Percentiles rank a stretch among this genome's conserved stretches.
Conservation (phyloP, 2,797 vertebrate species). For the Euthynnus affinis region DNA sequence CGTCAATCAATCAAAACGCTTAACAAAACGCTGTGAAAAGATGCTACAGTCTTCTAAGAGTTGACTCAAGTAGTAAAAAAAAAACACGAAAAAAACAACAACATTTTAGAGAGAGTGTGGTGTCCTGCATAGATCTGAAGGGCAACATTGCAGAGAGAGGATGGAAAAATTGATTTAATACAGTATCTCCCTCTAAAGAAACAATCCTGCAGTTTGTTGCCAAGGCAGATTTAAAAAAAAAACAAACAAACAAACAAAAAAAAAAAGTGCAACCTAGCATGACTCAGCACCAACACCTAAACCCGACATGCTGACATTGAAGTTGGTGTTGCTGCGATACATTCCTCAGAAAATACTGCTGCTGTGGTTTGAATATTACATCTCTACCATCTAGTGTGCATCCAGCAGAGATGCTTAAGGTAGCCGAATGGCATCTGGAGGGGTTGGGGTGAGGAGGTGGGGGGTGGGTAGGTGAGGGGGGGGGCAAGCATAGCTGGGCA, state of each 20-base stretch:
- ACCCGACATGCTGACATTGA: constrained; percentile 45
- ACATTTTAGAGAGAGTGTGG: neutral
- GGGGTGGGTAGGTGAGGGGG: neutral
- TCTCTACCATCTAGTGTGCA: neutral
- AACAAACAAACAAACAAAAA: no score
- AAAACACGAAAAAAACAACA: no score
- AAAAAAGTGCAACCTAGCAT: constrained; percentile 44
- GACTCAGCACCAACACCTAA: constrained; percentile 36
- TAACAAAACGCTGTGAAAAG: neutral
- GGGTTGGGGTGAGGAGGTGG: no score
- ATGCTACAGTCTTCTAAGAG: neutral
- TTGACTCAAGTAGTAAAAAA: neutral
- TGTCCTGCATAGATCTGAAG: constrained; percentile 67
- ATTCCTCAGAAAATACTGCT: constrained; percentile 66
- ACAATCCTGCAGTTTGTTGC: constrained; percentile 29
- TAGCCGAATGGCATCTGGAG: constrained; percentile 1
- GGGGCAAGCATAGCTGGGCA: constrained; percentile 4
- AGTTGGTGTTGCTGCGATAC: constrained; percentile 34
- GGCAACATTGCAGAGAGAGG: constrained; percentile 4
- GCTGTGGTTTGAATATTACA: constrained; percentile 12
- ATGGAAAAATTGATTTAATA: neutral
- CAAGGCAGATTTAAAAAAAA: no score
- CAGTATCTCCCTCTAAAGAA: neutral
- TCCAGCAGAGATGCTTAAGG: neutral
- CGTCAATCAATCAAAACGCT: accelerated